Percentiles rank a stretch among this genome's conserved stretches.
These are phyloP conservation scores for Nothocercus julius DNA, from an alignment of 2,113 vertebrate genomes.

Conservation along the genomic window DNA sequence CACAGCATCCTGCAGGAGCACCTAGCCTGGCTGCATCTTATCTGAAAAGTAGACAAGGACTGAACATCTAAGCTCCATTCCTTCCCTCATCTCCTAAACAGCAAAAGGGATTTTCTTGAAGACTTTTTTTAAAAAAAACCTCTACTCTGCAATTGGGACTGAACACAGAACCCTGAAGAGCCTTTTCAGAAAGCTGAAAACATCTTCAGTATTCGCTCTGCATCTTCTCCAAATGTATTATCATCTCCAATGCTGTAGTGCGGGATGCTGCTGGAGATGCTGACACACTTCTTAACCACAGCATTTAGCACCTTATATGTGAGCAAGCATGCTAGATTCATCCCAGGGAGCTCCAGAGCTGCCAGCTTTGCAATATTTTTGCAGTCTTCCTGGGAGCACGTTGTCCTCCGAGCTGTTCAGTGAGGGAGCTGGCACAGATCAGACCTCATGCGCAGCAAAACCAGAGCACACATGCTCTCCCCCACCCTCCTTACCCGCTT, in stretches of 20 bases:
- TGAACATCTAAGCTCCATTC: not conserved
- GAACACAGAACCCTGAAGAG: not conserved
- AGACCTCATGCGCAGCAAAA: not conserved
- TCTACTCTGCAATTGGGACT: not conserved
- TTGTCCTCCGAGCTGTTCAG: not conserved
- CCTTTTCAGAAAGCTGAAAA: not conserved
- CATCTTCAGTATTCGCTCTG: not conserved
- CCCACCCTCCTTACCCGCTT: constrained; percentile 44
- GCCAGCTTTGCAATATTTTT: not conserved
- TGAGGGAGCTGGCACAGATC: not conserved
- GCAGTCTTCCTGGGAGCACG: constrained; percentile 4
- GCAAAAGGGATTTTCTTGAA: not conserved
- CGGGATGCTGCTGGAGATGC: constrained; percentile 6
- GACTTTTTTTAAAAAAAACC: not conserved
- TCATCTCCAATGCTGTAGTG: not conserved
- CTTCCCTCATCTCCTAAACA: constrained; percentile 1
- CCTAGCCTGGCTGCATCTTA: not conserved
- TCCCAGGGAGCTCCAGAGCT: not conserved
- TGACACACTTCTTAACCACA: constrained; percentile 19
- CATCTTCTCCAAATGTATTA: not conserved
- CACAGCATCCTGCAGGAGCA: not conserved
- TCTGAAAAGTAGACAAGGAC: not conserved
- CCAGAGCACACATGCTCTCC: not conserved
- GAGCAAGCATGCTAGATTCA: not conserved
- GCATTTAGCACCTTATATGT: not conserved